Percentiles rank a stretch among this genome's conserved stretches.
These are phyloP conservation scores for Seriola rivoliana DNA, from an alignment of 2,113 vertebrate genomes.

Conservation along the genomic window DNA sequence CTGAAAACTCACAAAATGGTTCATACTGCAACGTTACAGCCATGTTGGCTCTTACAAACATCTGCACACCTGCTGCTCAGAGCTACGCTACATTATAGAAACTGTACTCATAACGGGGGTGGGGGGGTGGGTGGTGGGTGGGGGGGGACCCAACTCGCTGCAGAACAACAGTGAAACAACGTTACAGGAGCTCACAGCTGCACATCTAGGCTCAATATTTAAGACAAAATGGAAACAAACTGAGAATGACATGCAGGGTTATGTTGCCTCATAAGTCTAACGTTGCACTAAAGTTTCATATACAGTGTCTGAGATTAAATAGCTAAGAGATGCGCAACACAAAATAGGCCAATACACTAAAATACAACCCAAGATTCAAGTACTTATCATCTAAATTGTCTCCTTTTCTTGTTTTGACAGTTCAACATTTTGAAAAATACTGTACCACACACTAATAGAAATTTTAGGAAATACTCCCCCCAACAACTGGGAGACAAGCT, in stretches of 20 bases:
- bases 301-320: slow-evolving; percentile 57
- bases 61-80: slow-evolving; percentile 39
- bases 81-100: slow-evolving; percentile 51
- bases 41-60: slow-evolving; percentile 26
- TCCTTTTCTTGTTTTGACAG: slow-evolving; percentile 26
- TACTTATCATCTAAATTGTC: slow-evolving; percentile 26
- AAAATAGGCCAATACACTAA: slow-evolving; percentile 57
- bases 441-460: slow-evolving; percentile 43
- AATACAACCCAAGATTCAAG: slow-evolving; percentile 58
- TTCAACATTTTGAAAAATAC: slow-evolving; percentile 58
- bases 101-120: slow-evolving; percentile 1
- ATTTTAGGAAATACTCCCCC: slow-evolving; percentile 54
- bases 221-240: slow-evolving; percentile 60
- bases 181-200: slow-evolving; percentile 29
- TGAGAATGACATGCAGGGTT: slow-evolving; percentile 72
- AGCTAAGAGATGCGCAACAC: slow-evolving; percentile 65
- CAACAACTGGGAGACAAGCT: slow-evolving; percentile 41
- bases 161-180: slow-evolving; percentile 15
- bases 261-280: slow-evolving; percentile 42
- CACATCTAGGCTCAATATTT: slow-evolving; percentile 46
- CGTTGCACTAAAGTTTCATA: slow-evolving; percentile 46
- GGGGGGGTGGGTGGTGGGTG: not conserved
- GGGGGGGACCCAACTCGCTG: not conserved
- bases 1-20: slow-evolving; percentile 21
- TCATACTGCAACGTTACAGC: slow-evolving; percentile 34